Base-by-base conservation (phyloP, 64 coral and sea anemone species). In the Pocillopora verrucosa region DNA sequence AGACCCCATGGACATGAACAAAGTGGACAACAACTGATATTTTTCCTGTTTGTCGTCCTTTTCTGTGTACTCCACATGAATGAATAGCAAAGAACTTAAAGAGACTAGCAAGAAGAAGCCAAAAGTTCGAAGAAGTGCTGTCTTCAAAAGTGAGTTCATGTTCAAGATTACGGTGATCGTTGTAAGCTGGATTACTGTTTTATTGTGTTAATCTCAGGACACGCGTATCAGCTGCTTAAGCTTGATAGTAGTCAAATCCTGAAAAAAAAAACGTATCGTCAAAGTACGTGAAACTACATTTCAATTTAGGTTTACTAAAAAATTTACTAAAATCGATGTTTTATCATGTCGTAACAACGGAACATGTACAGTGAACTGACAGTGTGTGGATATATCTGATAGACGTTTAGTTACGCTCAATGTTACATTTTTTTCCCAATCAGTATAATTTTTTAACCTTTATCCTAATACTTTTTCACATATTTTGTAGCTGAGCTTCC, bases 31-130 rank as follows among this genome's bases (percentile, higher is more conserved):
- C 13, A 86, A 69, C 19, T 79, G 58, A 57, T 10, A n/a, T 62
- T 94, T 94, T 64, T 20, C 34, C 19, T 74, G 37, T 22, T 58
- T 73, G 13, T 72, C 78, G 60, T 86, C 24, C 17, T 87, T 65
- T 9, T 90, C 58, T 65, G 77, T 90, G 56, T 92, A 61, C 65
- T 92, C 91, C 34, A 88, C 76, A 5, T 59, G 51, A 75, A 92
- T 19, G 60, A 92, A 92, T 24, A 87, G 34, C 85, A 62, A 88
- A 14, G 91, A 26, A 60, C 86, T 76, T 11, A 76, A 24, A 16
- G 22, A 74, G 25, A 61, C 34, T 77, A 76, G 88, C 16, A 82
- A 22, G 70, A 92, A 59, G 59, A 88, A 79, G 60, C 59, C 12
- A 57, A 81, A 34, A 0, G 37, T 60, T 25, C 75, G 76, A 63